A percentile compares a stretch with the other conserved stretches of the same genome.
phyloP scores from a whole-genome alignment of 2,888 invertebrate genomes.

The Timema cristinae region DNA sequence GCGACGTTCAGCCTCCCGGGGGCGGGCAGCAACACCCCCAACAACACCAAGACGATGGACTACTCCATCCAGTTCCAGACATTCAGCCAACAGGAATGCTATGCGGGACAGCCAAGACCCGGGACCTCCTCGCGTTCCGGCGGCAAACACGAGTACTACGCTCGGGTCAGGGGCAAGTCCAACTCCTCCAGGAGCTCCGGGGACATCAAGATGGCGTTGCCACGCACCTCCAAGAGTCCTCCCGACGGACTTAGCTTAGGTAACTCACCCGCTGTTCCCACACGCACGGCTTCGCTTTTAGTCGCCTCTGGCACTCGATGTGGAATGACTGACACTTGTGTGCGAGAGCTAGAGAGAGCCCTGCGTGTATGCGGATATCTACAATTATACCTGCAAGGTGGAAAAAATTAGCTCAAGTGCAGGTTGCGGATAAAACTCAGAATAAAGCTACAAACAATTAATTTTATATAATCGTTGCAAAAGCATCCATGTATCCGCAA shows the following conservation, averaged over 20 bases:
- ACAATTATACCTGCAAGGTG: too few species aligned
- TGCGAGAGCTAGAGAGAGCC: too few species aligned
- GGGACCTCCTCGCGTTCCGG: background rate
- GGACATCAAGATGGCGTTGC: slow-evolving; percentile 25
- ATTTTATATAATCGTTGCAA: too few species aligned
- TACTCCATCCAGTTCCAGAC: slow-evolving; percentile 41
- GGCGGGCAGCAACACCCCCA: slow-evolving; percentile 21
- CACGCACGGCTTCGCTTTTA: too few species aligned
- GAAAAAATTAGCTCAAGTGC: too few species aligned
- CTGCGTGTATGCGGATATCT: too few species aligned
- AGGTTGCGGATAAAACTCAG: too few species aligned
- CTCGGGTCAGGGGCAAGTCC: slow-evolving; percentile 30
- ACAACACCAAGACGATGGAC: slow-evolving; percentile 36
- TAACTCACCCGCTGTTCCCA: slow-evolving; percentile 21
- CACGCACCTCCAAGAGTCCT: slow-evolving; percentile 38
- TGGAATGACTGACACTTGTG: too few species aligned
- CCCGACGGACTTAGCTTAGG: slow-evolving; percentile 40
- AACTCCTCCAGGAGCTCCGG: slow-evolving; percentile 26
- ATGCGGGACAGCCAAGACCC: slow-evolving; percentile 35
- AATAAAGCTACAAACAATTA: too few species aligned
- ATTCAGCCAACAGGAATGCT: slow-evolving; percentile 41
- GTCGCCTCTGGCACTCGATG: too few species aligned
- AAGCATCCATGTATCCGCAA: too few species aligned
- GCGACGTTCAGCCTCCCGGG: slow-evolving; percentile 42
- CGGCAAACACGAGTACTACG: slow-evolving; percentile 27